phyloP scores from a whole-genome alignment of 2,797 vertebrate species.

The Platalea minor region DNA sequence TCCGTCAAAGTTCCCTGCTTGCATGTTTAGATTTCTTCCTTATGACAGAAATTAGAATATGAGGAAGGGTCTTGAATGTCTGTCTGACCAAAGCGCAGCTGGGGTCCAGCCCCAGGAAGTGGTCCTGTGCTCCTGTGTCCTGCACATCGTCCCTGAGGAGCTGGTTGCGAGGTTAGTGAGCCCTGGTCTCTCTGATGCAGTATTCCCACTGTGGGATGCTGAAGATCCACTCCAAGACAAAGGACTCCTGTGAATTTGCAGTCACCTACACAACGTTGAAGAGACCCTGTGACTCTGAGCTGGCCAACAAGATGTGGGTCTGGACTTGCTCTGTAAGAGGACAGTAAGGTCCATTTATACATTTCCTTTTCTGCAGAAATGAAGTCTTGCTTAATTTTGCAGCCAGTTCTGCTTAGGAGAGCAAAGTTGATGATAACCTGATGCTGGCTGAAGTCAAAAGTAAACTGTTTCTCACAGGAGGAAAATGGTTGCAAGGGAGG shows the following conservation, averaged over 20 bases:
- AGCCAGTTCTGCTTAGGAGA: not conserved
- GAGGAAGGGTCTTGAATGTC: not conserved
- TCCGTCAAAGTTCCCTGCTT: not conserved
- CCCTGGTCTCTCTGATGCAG: not conserved
- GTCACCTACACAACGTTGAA: not conserved
- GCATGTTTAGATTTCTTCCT: not conserved
- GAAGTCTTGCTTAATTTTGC: not conserved
- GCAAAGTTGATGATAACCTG: not conserved
- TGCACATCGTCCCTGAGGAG: not conserved
- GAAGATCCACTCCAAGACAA: not conserved
- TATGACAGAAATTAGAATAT: not conserved
- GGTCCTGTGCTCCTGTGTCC: not conserved
- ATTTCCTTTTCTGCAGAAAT: not conserved
- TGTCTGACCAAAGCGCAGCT: not conserved
- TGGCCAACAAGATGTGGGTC: not conserved
- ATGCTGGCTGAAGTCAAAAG: not conserved
- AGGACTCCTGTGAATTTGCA: not conserved
- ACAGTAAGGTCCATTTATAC: not conserved
- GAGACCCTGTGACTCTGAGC: not conserved
- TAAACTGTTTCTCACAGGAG: not conserved
- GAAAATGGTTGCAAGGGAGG: not conserved
- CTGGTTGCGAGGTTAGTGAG: not conserved
- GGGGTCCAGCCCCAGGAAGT: not conserved
- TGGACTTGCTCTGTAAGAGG: not conserved
- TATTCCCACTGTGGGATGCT: not conserved